Conservation (phyloP, 2,888 invertebrate genomes). For the Nebria salina region DNA sequence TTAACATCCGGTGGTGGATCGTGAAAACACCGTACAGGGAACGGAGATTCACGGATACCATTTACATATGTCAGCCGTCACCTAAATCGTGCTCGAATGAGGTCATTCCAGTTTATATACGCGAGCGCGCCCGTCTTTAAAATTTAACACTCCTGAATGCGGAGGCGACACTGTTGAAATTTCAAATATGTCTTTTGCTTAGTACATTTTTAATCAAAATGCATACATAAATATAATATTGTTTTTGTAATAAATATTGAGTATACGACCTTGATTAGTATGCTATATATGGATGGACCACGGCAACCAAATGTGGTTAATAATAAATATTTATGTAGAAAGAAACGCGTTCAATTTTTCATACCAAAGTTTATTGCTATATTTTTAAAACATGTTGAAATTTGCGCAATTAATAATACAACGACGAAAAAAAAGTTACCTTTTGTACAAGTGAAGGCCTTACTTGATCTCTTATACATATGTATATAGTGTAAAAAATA, state of each 20-base stretch:
- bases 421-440: no score
- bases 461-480: neutral
- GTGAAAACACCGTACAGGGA: neutral
- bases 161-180: neutral
- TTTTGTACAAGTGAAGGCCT: neutral
- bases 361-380: no score
- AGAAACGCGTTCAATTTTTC: no score
- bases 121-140: neutral
- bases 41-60: constrained; percentile 17
- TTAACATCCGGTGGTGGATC: neutral
- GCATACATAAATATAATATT: neutral
- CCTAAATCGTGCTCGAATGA: constrained; percentile 19
- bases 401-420: no score
- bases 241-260: neutral
- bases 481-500: neutral
- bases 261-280: neutral
- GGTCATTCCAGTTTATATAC: constrained; percentile 10
- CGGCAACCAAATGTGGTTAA: neutral
- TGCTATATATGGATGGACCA: neutral
- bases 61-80: constrained; percentile 31
- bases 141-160: neutral
- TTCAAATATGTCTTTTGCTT: neutral
- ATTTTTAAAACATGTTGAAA: no score
- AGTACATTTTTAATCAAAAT: no score
- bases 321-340: no score